These are phyloP conservation scores for Morpho helenor DNA, from an alignment of 2,888 invertebrate species.

Conservation along the genomic window DNA sequence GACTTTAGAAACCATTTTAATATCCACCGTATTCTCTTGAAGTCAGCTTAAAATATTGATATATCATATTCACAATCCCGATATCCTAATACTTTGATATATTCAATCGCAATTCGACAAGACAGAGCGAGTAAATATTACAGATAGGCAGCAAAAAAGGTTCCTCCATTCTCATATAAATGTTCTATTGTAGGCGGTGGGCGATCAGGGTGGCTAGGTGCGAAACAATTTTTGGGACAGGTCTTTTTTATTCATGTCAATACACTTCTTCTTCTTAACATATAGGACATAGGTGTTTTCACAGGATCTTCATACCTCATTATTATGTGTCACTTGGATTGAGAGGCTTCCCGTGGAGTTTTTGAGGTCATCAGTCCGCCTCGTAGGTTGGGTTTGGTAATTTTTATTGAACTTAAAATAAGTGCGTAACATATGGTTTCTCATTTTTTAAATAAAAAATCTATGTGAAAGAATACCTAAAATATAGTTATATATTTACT, in stretches of 20 bases:
- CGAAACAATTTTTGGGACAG: background rate
- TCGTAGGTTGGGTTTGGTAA: too few species aligned
- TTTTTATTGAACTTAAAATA: too few species aligned
- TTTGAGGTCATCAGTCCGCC: too few species aligned
- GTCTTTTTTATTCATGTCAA: background rate
- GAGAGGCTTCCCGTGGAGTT: too few species aligned
- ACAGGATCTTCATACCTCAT: too few species aligned
- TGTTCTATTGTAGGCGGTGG: conserved; percentile 33
- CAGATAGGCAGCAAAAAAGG: conserved; percentile 48
- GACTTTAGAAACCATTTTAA: background rate
- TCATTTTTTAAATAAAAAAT: too few species aligned
- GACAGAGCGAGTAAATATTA: conserved; percentile 54
- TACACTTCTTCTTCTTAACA: too few species aligned
- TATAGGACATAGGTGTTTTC: too few species aligned
- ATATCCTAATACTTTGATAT: conserved; percentile 26
- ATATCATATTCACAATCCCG: conserved; percentile 12
- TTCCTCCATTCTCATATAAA: conserved; percentile 53
- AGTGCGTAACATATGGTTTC: too few species aligned
- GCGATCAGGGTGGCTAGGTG: conserved; percentile 16
- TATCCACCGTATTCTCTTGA: conserved; percentile 1
- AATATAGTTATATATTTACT: too few species aligned
- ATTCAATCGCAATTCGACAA: conserved; percentile 52
- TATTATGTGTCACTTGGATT: too few species aligned
- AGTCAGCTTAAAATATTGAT: conserved; percentile 11
- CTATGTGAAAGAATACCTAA: too few species aligned